A percentile compares a stretch with the other conserved stretches of the same genome.
These are phyloP conservation scores for Ophonus ardosiacus DNA, from an alignment of 2,888 invertebrate genomes.

Conservation along the genomic window DNA sequence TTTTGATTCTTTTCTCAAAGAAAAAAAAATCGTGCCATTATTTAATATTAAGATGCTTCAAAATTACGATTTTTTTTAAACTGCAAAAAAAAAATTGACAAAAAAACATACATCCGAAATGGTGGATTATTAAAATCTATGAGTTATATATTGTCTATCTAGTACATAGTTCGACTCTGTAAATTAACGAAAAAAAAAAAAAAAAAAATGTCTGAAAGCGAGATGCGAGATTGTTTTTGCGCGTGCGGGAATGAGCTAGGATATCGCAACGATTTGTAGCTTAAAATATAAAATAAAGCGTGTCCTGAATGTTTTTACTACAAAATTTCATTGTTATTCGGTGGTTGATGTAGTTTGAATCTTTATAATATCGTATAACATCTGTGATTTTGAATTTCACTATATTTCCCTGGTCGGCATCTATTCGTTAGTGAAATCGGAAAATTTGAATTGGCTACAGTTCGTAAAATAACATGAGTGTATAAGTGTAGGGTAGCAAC, in stretches of 20 bases:
- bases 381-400: conserved; percentile 64
- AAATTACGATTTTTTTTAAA: too few relatives aligned
- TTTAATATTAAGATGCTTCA: too few relatives aligned
- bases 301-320: conserved; percentile 62
- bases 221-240: conserved; percentile 36
- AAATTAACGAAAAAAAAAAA: conserved; percentile 28
- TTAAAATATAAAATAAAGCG: conserved; percentile 56
- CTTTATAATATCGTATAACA: conserved; percentile 63
- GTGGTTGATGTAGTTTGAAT: conserved; percentile 62
- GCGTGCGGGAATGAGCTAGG: conserved; percentile 57
- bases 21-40: too few relatives aligned
- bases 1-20: too few relatives aligned
- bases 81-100: too few relatives aligned
- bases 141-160: too few relatives aligned
- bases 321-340: conserved; percentile 62
- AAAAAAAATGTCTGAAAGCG: conserved; percentile 50
- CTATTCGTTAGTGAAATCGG: conserved; percentile 12
- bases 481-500: conserved; percentile 57
- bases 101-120: too few relatives aligned
- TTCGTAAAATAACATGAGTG: conserved; percentile 48
- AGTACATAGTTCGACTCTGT: neutral
- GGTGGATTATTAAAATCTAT: too few relatives aligned
- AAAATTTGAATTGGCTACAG: conserved; percentile 35
- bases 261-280: conserved; percentile 64
- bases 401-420: neutral